These are phyloP conservation scores for Pomatostomus ruficeps DNA, from an alignment of 2,113 vertebrate species.

Conservation along the genomic window DNA sequence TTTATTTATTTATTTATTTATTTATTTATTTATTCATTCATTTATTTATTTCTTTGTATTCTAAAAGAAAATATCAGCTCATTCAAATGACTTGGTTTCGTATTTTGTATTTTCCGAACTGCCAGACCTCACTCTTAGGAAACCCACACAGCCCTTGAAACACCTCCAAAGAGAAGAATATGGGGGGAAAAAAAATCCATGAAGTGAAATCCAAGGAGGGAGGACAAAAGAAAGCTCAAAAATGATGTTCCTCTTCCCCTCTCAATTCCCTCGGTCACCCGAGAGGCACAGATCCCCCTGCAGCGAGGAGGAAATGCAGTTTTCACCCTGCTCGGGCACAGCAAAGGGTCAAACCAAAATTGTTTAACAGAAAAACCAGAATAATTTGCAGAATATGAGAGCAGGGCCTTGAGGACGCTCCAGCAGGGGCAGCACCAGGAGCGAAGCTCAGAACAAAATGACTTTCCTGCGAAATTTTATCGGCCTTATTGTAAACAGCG, in stretches of 20 bases:
- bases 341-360: neutral
- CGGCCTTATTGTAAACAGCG: neutral
- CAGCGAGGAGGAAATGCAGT: neutral
- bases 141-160: neutral
- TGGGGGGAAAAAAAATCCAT: fast-evolving
- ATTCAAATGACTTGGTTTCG: neutral
- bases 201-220: neutral
- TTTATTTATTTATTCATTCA: no score
- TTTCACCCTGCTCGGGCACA: neutral
- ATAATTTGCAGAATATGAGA: neutral
- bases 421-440: neutral
- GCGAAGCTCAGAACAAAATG: neutral
- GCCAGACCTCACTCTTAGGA: neutral
- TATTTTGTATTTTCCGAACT: neutral
- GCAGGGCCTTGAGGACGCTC: neutral
- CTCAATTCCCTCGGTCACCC: neutral
- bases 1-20: no score
- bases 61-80: neutral
- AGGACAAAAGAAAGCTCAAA: neutral
- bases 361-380: neutral
- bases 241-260: neutral
- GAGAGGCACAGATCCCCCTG: neutral
- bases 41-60: no score
- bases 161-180: neutral
- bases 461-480: neutral